Conservation (phyloP, 2,113 vertebrate genomes). For the Peromyscus californicus region DNA sequence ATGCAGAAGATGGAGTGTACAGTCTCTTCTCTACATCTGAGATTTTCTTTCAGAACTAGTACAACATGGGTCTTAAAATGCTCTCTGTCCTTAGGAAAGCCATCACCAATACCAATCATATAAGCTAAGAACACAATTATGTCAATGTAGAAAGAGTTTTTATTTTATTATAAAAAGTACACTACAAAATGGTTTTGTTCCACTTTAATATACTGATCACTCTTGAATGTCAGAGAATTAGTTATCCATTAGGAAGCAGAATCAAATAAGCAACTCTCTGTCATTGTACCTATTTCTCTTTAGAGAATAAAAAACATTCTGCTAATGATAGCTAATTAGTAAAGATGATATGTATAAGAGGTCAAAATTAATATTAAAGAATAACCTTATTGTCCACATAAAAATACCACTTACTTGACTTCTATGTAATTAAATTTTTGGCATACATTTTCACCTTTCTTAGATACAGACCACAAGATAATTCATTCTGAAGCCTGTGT, state of each 20-base stretch:
- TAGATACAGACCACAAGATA: not conserved
- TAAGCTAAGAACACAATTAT: not conserved
- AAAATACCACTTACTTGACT: not conserved
- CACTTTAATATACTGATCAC: not conserved
- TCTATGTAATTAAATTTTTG: not conserved
- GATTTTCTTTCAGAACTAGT: not conserved
- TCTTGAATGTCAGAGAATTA: not conserved
- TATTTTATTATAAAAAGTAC: not conserved
- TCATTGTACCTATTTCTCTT: not conserved
- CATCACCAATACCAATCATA: not conserved
- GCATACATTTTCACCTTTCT: not conserved
- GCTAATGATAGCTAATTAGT: not conserved
- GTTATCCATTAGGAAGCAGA: not conserved
- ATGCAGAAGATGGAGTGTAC: not conserved
- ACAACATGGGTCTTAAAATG: not conserved
- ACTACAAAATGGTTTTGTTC: not conserved
- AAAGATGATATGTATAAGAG: not conserved
- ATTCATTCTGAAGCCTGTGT: not conserved
- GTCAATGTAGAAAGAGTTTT: not conserved
- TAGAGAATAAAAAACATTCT: not conserved
- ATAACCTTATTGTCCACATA: not conserved
- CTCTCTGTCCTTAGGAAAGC: not conserved
- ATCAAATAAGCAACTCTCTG: not conserved
- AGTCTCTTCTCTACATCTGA: not conserved
- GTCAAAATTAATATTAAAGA: conserved; percentile 27